Evolutionary conservation across 2,113 vertebrate species (phyloP).

Genomic region (Rhynchomys soricoides): DNA sequence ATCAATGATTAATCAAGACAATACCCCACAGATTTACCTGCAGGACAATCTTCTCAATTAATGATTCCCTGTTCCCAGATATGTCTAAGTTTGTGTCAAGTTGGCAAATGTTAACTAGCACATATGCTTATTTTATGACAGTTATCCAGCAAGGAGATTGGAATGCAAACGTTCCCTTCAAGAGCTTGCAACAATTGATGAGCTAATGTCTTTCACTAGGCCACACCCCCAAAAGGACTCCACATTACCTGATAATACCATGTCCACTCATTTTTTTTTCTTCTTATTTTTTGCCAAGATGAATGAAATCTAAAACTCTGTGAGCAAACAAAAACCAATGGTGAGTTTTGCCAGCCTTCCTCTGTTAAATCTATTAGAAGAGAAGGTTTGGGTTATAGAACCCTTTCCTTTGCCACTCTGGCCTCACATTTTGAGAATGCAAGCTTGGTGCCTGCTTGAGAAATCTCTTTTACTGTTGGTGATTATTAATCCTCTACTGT

Average conservation of each 20-base stretch:
- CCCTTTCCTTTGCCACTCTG: neutral
- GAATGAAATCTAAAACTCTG: no score
- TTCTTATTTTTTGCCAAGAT: no score
- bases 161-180: neutral
- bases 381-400: neutral
- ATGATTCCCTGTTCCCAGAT: neutral
- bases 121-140: neutral
- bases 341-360: no score
- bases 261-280: no score
- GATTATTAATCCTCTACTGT: neutral
- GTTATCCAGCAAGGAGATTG: neutral
- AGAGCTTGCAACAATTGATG: neutral
- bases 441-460: neutral
- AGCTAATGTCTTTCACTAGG: neutral
- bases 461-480: slow-evolving; percentile 24
- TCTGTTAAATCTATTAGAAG: no score
- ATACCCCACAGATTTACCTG: neutral
- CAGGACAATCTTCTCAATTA: neutral
- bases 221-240: neutral
- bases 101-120: neutral
- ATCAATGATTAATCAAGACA: neutral
- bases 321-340: no score
- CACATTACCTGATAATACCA: no score
- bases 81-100: neutral
- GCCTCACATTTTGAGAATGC: neutral